A percentile compares a stretch with the other conserved stretches of the same genome.
phyloP scores from a whole-genome alignment of 2,797 vertebrate species.

The Sebastolobus alascanus region DNA sequence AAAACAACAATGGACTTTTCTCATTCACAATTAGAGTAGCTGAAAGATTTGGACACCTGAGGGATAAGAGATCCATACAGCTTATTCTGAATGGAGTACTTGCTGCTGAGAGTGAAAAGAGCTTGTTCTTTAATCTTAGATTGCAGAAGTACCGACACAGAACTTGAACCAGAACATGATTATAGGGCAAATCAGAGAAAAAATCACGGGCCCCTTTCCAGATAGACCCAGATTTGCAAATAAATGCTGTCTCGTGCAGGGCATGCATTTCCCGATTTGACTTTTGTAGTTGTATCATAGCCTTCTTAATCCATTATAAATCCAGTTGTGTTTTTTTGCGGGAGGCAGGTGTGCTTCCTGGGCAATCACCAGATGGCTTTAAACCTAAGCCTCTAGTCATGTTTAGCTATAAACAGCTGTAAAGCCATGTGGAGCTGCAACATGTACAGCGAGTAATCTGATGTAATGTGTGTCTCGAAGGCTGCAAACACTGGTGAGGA shows the following conservation, averaged over 20 bases:
- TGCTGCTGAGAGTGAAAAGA: neutral
- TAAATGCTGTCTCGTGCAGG: neutral
- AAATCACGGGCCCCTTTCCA: neutral
- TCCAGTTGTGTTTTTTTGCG: neutral
- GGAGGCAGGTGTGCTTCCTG: constrained; percentile 8
- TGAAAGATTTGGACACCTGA: constrained; percentile 6
- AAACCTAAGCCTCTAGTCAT: constrained; percentile 1
- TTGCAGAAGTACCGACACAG: neutral
- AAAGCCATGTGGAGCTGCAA: constrained; percentile 28
- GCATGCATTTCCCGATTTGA: neutral
- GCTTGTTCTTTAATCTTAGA: neutral
- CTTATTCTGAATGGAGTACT: neutral
- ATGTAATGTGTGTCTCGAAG: constrained; percentile 38
- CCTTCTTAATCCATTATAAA: constrained; percentile 6
- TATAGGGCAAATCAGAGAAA: neutral
- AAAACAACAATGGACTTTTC: constrained; percentile 51
- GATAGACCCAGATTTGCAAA: neutral
- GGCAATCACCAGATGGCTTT: neutral
- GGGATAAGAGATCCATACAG: neutral
- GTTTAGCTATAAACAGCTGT: constrained; percentile 7
- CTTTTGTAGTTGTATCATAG: neutral
- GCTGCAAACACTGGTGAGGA: constrained; percentile 14
- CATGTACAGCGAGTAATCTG: constrained; percentile 27
- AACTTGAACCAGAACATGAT: neutral
- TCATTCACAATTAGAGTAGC: constrained; percentile 3